phyloP scores from a whole-genome alignment of 2,113 vertebrate species.

The Microcebus tavaratra region DNA sequence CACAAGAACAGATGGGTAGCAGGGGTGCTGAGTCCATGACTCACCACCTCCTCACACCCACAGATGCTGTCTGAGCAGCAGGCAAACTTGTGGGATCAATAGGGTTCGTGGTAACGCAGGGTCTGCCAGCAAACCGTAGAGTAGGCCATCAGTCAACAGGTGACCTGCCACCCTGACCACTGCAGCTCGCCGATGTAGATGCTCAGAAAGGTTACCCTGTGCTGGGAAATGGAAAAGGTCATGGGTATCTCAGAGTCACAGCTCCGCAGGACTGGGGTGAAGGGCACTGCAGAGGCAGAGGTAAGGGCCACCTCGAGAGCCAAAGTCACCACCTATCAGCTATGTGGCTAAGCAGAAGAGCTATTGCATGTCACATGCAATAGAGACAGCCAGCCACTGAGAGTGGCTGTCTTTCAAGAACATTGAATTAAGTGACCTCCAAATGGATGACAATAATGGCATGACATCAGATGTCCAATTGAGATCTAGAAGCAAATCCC shows the following conservation, averaged over 20 bases:
- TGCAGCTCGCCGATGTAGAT: slow-evolving; percentile 62
- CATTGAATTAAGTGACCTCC: background rate
- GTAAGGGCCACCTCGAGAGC: slow-evolving; percentile 54
- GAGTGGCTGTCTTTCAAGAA: background rate
- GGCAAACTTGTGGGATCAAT: slow-evolving; percentile 79
- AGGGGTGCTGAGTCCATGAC: slow-evolving; percentile 68
- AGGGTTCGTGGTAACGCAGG: slow-evolving; percentile 60
- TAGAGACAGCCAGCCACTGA: background rate
- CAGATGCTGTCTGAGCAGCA: slow-evolving; percentile 54
- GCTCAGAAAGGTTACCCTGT: slow-evolving; percentile 75
- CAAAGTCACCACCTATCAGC: slow-evolving; percentile 33
- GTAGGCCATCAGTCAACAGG: slow-evolving; percentile 70
- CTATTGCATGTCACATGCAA: background rate
- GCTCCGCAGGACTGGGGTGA: background rate
- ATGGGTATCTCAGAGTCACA: slow-evolving; percentile 50
- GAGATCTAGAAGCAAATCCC: background rate
- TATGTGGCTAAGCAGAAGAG: background rate
- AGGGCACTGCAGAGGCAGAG: slow-evolving; percentile 51
- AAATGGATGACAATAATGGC: background rate
- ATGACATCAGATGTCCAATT: background rate
- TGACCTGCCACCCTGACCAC: slow-evolving; percentile 56
- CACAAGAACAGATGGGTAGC: slow-evolving; percentile 78
- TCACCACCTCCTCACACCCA: slow-evolving; percentile 36
- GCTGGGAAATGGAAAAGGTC: slow-evolving; percentile 80
- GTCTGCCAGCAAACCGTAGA: slow-evolving; percentile 65